Evolutionary conservation across 2,888 invertebrate species (phyloP), one percentile per base, ranked within the genome.

Genomic region (Hyposoter didymator): DNA sequence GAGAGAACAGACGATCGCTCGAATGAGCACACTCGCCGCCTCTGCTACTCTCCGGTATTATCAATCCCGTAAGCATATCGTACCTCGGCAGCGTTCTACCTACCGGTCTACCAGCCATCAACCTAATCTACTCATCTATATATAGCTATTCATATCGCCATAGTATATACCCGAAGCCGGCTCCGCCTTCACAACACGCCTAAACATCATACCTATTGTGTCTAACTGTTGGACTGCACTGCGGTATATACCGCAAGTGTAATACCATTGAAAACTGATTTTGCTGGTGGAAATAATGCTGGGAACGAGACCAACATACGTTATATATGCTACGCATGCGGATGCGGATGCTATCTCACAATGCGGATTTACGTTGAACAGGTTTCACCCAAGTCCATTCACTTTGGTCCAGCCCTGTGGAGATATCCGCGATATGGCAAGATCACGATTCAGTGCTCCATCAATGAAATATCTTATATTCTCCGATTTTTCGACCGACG

Each of bases 31-130:
- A 76, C 22, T 62, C 43, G 39, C 64, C 70, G 12, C 52, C 35
- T 19, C 47, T 22, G 47, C 52, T 81, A 81, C 87, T 84, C 87
- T 67, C 84, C 84, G 82, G 90, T 87, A 90, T 90, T 91, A 91
- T 91, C 91, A 91, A 91, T 91, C 90, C 89, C 87, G 89, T 88
- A 90, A 88, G 90, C 91, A 91, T 91, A 91, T 91, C 91, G 89
- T 89, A 84, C 87, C 88, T 82, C 73, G 86, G 86, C 91, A 91
- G 91, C 88, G 88, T 87, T 81, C 83, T 73, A 82, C 82, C 82
- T 47, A 74, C 80, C 76, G 49, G 76, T 84, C 86, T 85, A 86
- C 79, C 84, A 87, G 88, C 90, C 89, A 90, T 90, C 90, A 88
- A 88, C 79, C 89, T 90, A 91, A 91, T 91, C 91, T 90, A 89